Evolutionary conservation across 2,113 vertebrate genomes (phyloP).

Genomic region (Hemiprocne comata): DNA sequence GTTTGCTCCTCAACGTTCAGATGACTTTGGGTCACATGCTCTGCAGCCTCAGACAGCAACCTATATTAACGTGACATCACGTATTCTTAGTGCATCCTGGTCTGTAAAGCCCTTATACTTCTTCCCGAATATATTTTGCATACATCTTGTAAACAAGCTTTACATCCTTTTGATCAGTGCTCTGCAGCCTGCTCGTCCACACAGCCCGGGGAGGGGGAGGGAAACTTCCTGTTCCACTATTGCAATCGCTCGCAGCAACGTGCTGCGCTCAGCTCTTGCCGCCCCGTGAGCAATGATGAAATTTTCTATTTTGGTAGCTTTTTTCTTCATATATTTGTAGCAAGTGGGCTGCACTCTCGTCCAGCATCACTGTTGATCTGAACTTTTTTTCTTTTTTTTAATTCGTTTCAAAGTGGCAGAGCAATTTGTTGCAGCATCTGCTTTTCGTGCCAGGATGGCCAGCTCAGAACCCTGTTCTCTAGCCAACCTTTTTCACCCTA

Average conservation of each 20-base stretch:
- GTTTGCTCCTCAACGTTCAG: background rate
- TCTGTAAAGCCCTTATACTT: background rate
- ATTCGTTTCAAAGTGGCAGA: background rate
- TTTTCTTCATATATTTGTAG: background rate
- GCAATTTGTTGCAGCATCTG: background rate
- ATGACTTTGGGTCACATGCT: background rate
- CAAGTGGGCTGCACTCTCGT: background rate
- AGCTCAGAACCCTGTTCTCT: background rate
- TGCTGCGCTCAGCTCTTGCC: constrained; percentile 15
- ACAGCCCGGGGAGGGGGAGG: constrained; percentile 30
- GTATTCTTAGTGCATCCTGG: accelerated
- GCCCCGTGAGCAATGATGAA: constrained; percentile 40
- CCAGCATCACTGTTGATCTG: background rate
- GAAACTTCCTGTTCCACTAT: constrained; percentile 50
- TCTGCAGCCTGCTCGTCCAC: background rate
- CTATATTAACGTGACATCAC: background rate
- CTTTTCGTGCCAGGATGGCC: background rate
- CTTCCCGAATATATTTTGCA: constrained; percentile 31
- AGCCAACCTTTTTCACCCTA: background rate
- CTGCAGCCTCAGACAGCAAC: background rate
- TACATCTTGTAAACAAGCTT: constrained; percentile 48
- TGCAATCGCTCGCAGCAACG: background rate
- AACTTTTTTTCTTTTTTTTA: background rate
- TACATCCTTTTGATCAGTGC: constrained; percentile 29
- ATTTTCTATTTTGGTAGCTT: constrained; percentile 48